Evolutionary conservation across 2,888 invertebrate genomes (phyloP).

Genomic region (Aromia moschata): DNA sequence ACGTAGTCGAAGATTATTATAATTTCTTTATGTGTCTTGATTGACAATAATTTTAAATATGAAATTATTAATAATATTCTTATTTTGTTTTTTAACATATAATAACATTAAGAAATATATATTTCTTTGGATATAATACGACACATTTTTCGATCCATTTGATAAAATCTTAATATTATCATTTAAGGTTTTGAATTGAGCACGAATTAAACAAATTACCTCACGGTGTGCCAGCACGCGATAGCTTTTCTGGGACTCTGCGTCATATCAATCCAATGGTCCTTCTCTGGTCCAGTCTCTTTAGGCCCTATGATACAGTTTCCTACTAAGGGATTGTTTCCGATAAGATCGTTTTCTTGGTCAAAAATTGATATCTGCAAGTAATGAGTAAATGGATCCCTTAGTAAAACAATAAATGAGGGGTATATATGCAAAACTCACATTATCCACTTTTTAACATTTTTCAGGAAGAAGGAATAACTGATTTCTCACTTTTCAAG

Average conservation of each 20-base stretch:
- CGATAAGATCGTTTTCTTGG: constrained; percentile 71
- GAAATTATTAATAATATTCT: constrained; percentile 9
- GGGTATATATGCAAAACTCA: no score
- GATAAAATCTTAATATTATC: constrained; percentile 11
- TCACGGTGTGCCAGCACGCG: constrained; percentile 82
- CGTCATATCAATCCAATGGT: constrained; percentile 91
- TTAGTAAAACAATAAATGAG: no score
- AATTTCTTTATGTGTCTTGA: background rate
- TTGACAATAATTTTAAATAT: background rate
- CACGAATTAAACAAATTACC: constrained; percentile 43
- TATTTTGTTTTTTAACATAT: constrained; percentile 20
- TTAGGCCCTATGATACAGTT: constrained; percentile 79
- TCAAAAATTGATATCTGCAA: constrained; percentile 69
- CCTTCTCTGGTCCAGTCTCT: constrained; percentile 74
- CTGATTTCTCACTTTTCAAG: no score
- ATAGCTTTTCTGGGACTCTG: constrained; percentile 87
- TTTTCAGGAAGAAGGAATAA: no score
- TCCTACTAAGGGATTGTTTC: constrained; percentile 72
- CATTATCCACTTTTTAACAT: no score
- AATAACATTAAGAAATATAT: constrained; percentile 17
- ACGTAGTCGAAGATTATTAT: background rate
- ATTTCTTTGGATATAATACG: constrained; percentile 12
- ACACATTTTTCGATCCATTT: constrained; percentile 15
- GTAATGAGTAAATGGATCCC: no score
- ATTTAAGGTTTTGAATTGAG: constrained; percentile 32